Base-by-base conservation (phyloP, 1,140 invertebrate genomes). In the Scaptomyza pallida region DNA sequence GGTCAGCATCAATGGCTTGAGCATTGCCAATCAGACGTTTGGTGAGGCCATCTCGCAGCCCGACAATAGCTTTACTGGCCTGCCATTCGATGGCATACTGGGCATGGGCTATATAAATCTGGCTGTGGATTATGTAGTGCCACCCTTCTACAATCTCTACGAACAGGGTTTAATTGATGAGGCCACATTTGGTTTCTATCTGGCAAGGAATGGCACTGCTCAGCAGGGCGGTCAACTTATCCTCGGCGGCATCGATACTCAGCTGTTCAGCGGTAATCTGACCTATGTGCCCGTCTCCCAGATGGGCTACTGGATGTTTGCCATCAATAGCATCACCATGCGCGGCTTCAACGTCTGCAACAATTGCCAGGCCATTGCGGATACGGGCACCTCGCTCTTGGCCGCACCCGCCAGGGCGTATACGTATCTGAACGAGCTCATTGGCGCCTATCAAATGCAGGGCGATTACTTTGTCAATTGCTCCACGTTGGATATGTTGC, bases 41-140 rank as follows among this genome's bases (percentile, higher is more conserved):
- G 99, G 97, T 10, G 99, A 99, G 93, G 98, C 98, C 0, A 91
- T 97, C 3, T 95, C 94, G 73, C 97, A 99, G 92, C 98, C 99
- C 47, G 96, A 96, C 26, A 91, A 95, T 35, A 94, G 95, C 33
- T 99, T 99, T 92, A 95, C 98, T 4, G 97, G 96, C 68, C 97
- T 97, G 47, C 98, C 97, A 91, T 99, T 99, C 92, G 98, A 99
- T 91, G 98, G 99, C 63, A 98, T 99, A 79, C 93, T 99, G 41
- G 98, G 98, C 72, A 95, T 99, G 95, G 97, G 93, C 1, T 99
- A 97, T 91, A 92, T 94, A 62, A 94, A 93, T 23, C 99, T 99
- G 86, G 93, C 97, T 55, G 98, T 96, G 74, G 97, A 99, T 92
- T 93, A 94, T 57, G 97, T 99, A 16, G 92, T 93, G 23, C 97